A percentile compares a stretch with the other conserved stretches of the same genome.
phyloP scores from a whole-genome alignment of 2,888 invertebrate genomes.

The Campoletis raptor region DNA sequence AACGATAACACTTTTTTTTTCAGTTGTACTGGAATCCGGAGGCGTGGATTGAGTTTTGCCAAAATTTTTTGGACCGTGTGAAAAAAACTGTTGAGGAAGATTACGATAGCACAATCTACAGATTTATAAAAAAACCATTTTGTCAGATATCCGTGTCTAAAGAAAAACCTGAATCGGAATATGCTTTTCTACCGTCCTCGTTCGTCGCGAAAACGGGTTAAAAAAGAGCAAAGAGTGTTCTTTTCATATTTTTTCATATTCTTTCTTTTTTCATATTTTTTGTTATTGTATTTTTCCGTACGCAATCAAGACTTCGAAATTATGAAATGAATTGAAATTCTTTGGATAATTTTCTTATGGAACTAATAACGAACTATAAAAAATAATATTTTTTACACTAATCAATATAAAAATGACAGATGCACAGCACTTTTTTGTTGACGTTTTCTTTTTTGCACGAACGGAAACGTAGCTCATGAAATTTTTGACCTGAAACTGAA shows the following conservation, averaged over 20 bases:
- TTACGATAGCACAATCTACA: conserved; percentile 74
- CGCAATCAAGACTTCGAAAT: too few species aligned
- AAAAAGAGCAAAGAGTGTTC: neutral
- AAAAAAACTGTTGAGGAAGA: conserved; percentile 81
- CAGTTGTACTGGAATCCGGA: conserved; percentile 86
- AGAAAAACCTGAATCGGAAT: conserved; percentile 44
- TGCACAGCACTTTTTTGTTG: too few species aligned
- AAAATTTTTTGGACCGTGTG: conserved; percentile 87
- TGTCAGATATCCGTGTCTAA: conserved; percentile 1
- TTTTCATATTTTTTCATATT: neutral
- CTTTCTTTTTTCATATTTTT: too few species aligned
- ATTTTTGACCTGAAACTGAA: too few species aligned
- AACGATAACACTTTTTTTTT: conserved; percentile 5
- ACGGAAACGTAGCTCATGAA: too few species aligned
- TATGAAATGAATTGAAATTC: too few species aligned
- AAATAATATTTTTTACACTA: too few species aligned
- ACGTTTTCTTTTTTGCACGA: too few species aligned
- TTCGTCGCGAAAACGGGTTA: conserved; percentile 10
- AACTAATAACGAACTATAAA: too few species aligned
- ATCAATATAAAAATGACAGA: too few species aligned
- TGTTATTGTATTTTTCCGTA: too few species aligned
- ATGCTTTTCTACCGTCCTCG: conserved; percentile 53
- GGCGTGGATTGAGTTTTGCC: conserved; percentile 89
- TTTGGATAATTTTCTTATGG: too few species aligned
- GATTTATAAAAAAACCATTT: conserved; percentile 72